Base-by-base conservation (phyloP, 1,140 invertebrate genomes). In the Leptinotarsa lineolata region DNA sequence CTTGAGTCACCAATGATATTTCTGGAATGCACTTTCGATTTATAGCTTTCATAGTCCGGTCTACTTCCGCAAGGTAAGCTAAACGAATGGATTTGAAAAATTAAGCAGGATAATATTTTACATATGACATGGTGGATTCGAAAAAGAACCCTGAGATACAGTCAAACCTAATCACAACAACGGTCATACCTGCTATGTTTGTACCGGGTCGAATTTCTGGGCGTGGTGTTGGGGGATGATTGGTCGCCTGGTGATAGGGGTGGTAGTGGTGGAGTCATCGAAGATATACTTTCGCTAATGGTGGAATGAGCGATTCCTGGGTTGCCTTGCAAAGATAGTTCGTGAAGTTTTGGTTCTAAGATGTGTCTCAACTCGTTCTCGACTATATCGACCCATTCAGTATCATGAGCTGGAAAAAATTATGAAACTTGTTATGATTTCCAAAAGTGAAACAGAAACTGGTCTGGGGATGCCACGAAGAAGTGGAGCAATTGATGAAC, bases 331-430 rank as follows among this genome's bases (percentile, higher is more conserved):
- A 89, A 79, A 22, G 86, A 84, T 78, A 89, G 84, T 70, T 85
- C 86, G 24, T 89, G 88, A 22, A 89, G 76, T 79, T 89, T 90
- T 30, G 92, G 91, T 81, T 94, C 92, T 63, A 94, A 83, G 80
- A 94, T 94, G 79, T 92, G 91, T 44, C 92, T 86, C 21, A 94
- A 86, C 82, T 94, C 93, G 12, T 90, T 91, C 84, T 95, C 93
- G 2, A 94, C 92, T 64, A 94, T 89, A 78, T 94, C 93, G 13
- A 93, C 92, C 93, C 93, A 95, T 83, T 94, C 92, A 3, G 91
- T 91, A 78, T 93, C 92, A 79, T 90, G 90, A 74, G 84, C 88
- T 91, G 72, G 6, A 72, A 74, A 70, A 72, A 70, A 39, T 2
- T 39, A 11, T 11, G 3, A 39, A 39, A 39, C 11, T 39, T 72